These are phyloP conservation scores for Malurus cyaneus DNA, from an alignment of 2,113 vertebrate species.

Conservation along the genomic window DNA sequence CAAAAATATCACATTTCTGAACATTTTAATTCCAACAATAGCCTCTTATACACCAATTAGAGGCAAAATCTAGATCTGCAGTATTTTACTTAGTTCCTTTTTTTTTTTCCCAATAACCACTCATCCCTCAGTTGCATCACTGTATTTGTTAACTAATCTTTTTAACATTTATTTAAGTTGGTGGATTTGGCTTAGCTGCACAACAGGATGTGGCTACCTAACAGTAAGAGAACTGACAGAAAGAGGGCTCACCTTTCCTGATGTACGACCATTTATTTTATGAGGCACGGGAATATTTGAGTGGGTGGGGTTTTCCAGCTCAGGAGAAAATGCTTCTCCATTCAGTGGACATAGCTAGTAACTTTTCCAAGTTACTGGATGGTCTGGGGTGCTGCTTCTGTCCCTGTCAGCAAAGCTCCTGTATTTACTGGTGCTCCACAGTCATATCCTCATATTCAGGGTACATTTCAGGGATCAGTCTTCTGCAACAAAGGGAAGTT, in stretches of 20 bases:
- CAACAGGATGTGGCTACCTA: background rate
- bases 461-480: background rate
- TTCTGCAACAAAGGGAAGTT: background rate
- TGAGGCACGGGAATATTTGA: background rate
- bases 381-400: background rate
- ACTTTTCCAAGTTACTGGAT: background rate
- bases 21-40: background rate
- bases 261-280: background rate
- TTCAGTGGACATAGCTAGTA: background rate
- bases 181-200: background rate
- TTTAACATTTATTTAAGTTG: background rate
- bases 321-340: background rate
- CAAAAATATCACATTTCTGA: background rate
- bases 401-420: background rate
- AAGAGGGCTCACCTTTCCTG: background rate
- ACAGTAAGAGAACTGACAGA: background rate
- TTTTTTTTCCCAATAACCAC: background rate
- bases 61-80: background rate
- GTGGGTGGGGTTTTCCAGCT: background rate
- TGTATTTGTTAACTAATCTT: background rate
- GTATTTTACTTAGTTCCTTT: accelerated
- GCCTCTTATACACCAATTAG: background rate
- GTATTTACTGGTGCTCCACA: background rate
- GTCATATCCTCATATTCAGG: background rate
- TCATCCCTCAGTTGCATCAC: background rate